Evolutionary conservation across 2,113 vertebrate genomes (phyloP), one percentile per base, ranked within the genome.

Genomic region (Pseudolaguvia tuberculata): DNA sequence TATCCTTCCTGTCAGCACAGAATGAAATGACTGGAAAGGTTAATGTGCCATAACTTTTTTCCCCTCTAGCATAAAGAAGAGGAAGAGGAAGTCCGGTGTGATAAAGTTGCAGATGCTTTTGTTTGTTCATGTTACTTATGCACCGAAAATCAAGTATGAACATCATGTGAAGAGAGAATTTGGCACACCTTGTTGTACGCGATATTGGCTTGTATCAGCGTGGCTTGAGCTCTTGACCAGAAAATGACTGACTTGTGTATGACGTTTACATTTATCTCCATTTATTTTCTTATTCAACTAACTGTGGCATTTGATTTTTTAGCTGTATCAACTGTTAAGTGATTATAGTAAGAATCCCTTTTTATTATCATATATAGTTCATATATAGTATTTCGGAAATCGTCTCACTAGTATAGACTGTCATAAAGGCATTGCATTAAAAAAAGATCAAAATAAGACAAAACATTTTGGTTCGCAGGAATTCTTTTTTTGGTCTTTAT

Each of bases 1-100:
- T 92, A 86, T 86, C 89, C 77, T 88, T 90, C 92, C 89, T 90
- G 84, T 92, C 91, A 89, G 86, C 84, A 79, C 77, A 85, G 90
- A 88, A 88, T 84, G 84, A 90, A 90, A 91, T 87, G 87, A 88
- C 89, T 70, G 86, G 90, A 88, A 89, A 87, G 88, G 83, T 86
- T 92, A 91, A 91, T 90, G 91, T 88, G 86, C 86, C 89, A 88
- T 84, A 91, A 89, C 80, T 90, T 79, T 59, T 71, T 68, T 73
- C 27, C 11, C 23, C 70, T 72, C 76, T 68, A 55, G 25, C 67
- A 35, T 67, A 69, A 78, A 75, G 53, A 25, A 25, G 72, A 25
- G 58, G 58, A 51, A 58, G 57, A 67, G 35, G 67, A 73, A 65
- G 47, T 65, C 61, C 51, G 62, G 61, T 47, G 45, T 53, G 65